Evolutionary conservation across 2,797 vertebrate species (phyloP), one percentile per base, ranked within the genome.

Genomic region (Betta splendens): DNA sequence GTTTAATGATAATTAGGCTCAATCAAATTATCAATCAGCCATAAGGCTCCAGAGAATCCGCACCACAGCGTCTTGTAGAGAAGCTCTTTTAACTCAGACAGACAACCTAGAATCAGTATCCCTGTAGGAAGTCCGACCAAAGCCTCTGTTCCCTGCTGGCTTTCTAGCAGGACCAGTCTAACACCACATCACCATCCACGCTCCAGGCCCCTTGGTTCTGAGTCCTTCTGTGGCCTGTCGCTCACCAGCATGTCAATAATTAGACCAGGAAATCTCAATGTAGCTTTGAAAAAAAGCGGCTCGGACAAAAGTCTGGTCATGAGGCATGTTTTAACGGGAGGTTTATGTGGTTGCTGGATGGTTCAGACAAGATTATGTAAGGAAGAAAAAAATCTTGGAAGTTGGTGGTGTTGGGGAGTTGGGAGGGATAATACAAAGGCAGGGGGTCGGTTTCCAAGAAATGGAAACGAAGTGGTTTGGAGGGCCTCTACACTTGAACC

Each of bases 401-500:
- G 82, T 81, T 85, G 77, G 69, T 78, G 36, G 57, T 35, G 66
- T 58, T 77, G 76, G 63, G 63, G 66, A 77, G 69, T 69, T 77
- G 71, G 83, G 84, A 64, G 77, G 84, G 75, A 84, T 85, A 84
- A 88, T 81, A 85, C 69, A 85, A 83, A 89, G 87, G 83, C 76
- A 80, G 81, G 80, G 85, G 83, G 87, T 87, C 79, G 61, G 70
- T 89, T 92, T 92, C 86, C 87, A 88, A 87, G 89, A 90, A 93
- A 89, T 86, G 85, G 83, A 89, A 90, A 87, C 84, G 79, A 86
- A 84, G 87, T 73, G 87, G 85, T 89, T 85, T 82, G 80, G 76
- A 88, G 71, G 78, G 78, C 84, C 84, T 80, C 79, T 85, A 58
- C 66, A 83, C 66, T 83, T 84, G 79, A 89, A 87, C 80, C 79